Evolutionary conservation across 1,140 invertebrate species (phyloP).

Genomic region (Phortica variegata): DNA sequence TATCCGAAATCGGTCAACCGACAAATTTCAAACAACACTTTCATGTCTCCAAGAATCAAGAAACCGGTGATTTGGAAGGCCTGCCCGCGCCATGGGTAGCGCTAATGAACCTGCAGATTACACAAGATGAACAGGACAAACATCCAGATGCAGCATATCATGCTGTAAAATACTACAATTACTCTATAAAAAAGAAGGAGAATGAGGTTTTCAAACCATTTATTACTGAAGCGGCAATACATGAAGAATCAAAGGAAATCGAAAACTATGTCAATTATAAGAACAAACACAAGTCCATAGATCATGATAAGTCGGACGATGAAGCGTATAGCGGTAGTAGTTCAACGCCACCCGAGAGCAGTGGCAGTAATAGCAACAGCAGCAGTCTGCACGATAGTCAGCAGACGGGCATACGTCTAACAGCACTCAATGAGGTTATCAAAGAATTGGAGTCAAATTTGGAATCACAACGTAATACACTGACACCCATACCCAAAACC

Average conservation of each 20-base stretch:
- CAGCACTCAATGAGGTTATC: conserved; percentile 43
- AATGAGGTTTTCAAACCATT: conserved; percentile 74
- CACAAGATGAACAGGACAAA: conserved; percentile 82
- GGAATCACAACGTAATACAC: conserved; percentile 36
- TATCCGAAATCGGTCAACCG: conserved; percentile 70
- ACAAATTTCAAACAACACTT: conserved; percentile 78
- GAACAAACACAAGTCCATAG: conserved; percentile 65
- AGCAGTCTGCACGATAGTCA: conserved; percentile 48
- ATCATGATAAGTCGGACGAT: conserved; percentile 53
- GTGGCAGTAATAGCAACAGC: conserved; percentile 42
- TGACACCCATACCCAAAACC: conserved; percentile 14
- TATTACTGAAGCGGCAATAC: conserved; percentile 73
- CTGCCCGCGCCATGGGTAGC: conserved; percentile 76
- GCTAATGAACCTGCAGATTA: conserved; percentile 83
- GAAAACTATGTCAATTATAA: conserved; percentile 72
- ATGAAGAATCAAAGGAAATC: conserved; percentile 76
- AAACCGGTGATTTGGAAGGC: conserved; percentile 75
- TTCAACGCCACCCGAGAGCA: conserved; percentile 32
- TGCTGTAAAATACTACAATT: conserved; percentile 90
- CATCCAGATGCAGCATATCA: conserved; percentile 84
- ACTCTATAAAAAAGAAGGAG: conserved; percentile 76
- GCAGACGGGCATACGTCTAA: conserved; percentile 33
- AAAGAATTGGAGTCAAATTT: conserved; percentile 47
- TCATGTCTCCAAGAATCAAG: conserved; percentile 76
- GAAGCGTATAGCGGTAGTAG: conserved; percentile 35